A percentile compares a stretch with the other conserved stretches of the same genome.
phyloP scores from a whole-genome alignment of 2,888 invertebrate genomes.

The Thymelicus lineola region DNA sequence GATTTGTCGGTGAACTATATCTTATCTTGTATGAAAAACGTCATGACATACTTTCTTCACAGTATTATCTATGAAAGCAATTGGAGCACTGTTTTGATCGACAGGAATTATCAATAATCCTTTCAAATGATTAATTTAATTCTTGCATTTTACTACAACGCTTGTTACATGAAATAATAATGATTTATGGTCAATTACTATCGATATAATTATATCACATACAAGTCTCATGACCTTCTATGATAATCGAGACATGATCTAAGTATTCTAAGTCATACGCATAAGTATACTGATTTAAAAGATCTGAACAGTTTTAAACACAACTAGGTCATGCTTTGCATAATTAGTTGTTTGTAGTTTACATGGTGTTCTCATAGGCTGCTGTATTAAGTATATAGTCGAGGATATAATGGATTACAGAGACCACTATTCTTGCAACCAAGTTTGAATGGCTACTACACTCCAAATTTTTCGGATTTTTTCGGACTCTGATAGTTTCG shows the following conservation, averaged over 20 bases:
- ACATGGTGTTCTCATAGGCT: too few relatives aligned
- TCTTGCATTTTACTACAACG: too few relatives aligned
- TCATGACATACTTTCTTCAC: constrained; percentile 32
- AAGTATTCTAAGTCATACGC: constrained; percentile 4
- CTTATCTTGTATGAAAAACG: constrained; percentile 30
- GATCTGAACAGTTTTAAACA: constrained; percentile 13
- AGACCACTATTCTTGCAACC: too few relatives aligned
- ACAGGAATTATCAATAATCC: background rate
- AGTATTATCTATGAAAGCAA: constrained; percentile 11
- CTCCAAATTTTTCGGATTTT: too few relatives aligned
- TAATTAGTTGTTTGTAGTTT: background rate
- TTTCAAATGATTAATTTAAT: too few relatives aligned
- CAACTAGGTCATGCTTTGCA: too few relatives aligned
- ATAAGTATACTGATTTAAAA: background rate
- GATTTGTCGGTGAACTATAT: background rate
- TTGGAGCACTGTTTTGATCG: constrained; percentile 11
- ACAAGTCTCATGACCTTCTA: constrained; percentile 16
- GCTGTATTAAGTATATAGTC: too few relatives aligned
- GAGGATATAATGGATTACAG: too few relatives aligned
- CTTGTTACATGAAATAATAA: background rate
- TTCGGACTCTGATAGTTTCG: too few relatives aligned
- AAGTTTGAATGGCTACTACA: too few relatives aligned
- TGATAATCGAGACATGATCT: constrained; percentile 24
- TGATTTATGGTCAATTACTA: background rate
- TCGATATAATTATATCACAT: background rate